Percentiles rank a stretch among this genome's conserved stretches.
Conservation (phyloP, 2,888 invertebrate species). For the Exephanes ischioxanthus region DNA sequence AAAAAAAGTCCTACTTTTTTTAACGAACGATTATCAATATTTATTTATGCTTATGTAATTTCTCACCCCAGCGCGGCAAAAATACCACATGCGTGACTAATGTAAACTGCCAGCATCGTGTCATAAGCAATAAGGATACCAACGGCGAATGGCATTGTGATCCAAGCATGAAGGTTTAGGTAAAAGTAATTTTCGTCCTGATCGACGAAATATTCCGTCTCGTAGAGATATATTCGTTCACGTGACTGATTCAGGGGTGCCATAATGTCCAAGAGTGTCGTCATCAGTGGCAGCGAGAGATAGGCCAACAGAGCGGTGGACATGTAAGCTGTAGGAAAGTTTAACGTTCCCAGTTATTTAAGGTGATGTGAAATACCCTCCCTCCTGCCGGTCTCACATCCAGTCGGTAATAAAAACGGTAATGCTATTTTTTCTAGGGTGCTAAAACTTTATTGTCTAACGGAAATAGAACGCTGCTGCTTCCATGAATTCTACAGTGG, state of each 20-base stretch:
- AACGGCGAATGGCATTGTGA: slow-evolving; percentile 59
- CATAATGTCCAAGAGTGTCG: slow-evolving; percentile 59
- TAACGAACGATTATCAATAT: no score
- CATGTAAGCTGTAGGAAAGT: slow-evolving; percentile 49
- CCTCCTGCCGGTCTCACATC: no score
- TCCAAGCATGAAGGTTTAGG: slow-evolving; percentile 61
- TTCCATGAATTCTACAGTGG: no score
- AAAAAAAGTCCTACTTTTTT: no score
- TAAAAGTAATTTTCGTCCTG: slow-evolving; percentile 60
- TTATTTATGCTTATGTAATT: neutral
- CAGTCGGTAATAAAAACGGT: no score
- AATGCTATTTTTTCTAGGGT: no score
- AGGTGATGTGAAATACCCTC: no score
- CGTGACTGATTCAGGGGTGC: slow-evolving; percentile 64
- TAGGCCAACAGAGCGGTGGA: slow-evolving; percentile 47
- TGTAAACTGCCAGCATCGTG: slow-evolving; percentile 58
- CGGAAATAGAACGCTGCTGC: no score
- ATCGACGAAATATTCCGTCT: slow-evolving; percentile 67
- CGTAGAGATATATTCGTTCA: slow-evolving; percentile 50
- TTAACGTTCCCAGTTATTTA: no score
- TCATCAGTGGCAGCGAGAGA: slow-evolving; percentile 53
- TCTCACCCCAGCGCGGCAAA: slow-evolving; percentile 59
- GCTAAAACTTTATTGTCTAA: no score
- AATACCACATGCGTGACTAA: slow-evolving; percentile 63
- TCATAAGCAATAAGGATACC: slow-evolving; percentile 60